Evolutionary conservation across 30 jellyfish, hydroid and myxozoan genomes (phyloP).

Genomic region (Turritopsis rubra): DNA sequence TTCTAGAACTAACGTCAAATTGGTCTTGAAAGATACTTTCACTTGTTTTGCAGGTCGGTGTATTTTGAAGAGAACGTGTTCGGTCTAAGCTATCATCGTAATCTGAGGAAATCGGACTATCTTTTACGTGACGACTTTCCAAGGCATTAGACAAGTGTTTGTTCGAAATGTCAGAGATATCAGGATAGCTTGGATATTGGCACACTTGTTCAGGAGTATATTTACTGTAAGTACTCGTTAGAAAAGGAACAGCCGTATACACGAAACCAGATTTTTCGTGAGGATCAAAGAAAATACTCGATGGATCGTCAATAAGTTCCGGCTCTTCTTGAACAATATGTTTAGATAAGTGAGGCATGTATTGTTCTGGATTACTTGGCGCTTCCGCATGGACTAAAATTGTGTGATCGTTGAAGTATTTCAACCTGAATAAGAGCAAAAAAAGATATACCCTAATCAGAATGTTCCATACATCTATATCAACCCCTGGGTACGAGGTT

Average conservation of each 20-base stretch:
- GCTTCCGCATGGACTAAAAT: slow-evolving; percentile 22
- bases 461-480: too few species aligned
- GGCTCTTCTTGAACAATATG: slow-evolving; percentile 89
- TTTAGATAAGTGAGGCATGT: slow-evolving; percentile 59
- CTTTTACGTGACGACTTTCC: slow-evolving; percentile 33
- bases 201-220: slow-evolving; percentile 20
- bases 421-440: too few species aligned
- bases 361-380: slow-evolving; percentile 29
- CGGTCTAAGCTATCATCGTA: slow-evolving; percentile 91
- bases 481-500: too few species aligned
- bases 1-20: slow-evolving; percentile 9
- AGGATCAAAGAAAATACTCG: slow-evolving; percentile 96
- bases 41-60: slow-evolving; percentile 38
- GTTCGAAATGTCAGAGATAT: slow-evolving; percentile 15
- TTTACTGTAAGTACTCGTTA: slow-evolving; percentile 5
- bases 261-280: slow-evolving; percentile 94
- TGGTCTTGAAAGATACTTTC: slow-evolving; percentile 23
- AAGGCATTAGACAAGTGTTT: slow-evolving; percentile 27
- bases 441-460: too few species aligned
- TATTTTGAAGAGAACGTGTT: slow-evolving; percentile 41
- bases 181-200: neutral
- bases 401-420: neutral
- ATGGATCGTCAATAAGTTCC: slow-evolving; percentile 83
- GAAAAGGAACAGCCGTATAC: slow-evolving; percentile 39
- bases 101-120: slow-evolving; percentile 53